A percentile compares a stretch with the other conserved stretches of the same genome.
phyloP scores from a whole-genome alignment of 30 jellyfish, hydroid and myxozoan species.

The Haliclystus octoradiatus region DNA sequence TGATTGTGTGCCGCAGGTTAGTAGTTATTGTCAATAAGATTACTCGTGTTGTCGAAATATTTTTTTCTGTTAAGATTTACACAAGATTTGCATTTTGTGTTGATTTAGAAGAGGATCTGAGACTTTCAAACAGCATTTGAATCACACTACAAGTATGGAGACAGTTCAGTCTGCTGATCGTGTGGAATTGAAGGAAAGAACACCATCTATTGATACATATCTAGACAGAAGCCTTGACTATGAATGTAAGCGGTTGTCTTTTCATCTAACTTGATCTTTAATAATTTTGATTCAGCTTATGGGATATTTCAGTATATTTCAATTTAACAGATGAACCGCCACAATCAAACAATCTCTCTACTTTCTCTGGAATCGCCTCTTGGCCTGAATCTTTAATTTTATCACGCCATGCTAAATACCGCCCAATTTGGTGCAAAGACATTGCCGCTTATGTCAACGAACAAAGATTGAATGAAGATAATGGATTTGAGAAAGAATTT shows the following conservation, averaged over 20 bases:
- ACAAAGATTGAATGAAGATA: slow-evolving; percentile 34
- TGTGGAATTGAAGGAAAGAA: background rate
- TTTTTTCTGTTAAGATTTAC: no score
- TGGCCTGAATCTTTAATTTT: background rate
- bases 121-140: slow-evolving; percentile 35
- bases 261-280: no score
- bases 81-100: no score
- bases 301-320: no score
- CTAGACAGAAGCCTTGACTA: background rate
- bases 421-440: slow-evolving; percentile 24
- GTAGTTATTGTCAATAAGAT: no score
- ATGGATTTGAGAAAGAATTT: slow-evolving; percentile 20
- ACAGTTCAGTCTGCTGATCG: slow-evolving; percentile 6
- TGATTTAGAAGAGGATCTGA: slow-evolving; percentile 12
- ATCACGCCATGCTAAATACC: background rate
- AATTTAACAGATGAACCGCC: background rate
- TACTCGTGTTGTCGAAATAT: no score
- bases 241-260: background rate
- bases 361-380: background rate
- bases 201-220: background rate
- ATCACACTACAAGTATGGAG: slow-evolving; percentile 8
- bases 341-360: background rate
- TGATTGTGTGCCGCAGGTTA: background rate
- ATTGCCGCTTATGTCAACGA: slow-evolving; percentile 34
- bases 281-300: no score